Percentiles rank a stretch among this genome's conserved stretches.
These are phyloP conservation scores for Girardinus metallicus DNA, from an alignment of 2,797 vertebrate species.

Conservation along the genomic window DNA sequence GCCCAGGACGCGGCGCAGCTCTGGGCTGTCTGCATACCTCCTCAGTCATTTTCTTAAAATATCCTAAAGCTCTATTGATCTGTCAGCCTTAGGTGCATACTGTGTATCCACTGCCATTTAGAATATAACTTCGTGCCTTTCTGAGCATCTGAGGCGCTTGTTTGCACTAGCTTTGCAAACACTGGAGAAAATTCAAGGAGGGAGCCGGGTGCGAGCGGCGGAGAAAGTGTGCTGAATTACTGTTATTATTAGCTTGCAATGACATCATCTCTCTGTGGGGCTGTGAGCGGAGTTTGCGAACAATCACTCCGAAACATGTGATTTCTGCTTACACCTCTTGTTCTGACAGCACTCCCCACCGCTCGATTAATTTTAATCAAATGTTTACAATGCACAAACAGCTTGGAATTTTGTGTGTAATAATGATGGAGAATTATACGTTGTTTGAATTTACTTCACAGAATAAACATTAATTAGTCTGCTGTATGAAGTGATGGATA, in stretches of 20 bases:
- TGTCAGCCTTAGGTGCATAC: conserved; percentile 55
- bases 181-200: conserved; percentile 33
- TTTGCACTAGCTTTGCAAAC: conserved; percentile 31
- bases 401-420: conserved; percentile 57
- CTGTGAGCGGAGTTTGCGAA: conserved; percentile 41
- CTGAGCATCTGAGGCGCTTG: conserved; percentile 9
- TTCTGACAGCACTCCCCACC: conserved; percentile 57
- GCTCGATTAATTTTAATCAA: conserved; percentile 76
- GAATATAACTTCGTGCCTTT: conserved; percentile 26
- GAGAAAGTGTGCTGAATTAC: conserved; percentile 55
- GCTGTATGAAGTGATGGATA: conserved; percentile 54
- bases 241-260: conserved; percentile 68
- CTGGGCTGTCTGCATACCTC: conserved; percentile 67
- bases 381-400: conserved; percentile 75
- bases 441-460: conserved; percentile 64
- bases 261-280: conserved; percentile 63
- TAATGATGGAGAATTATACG: conserved; percentile 63
- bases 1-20: conserved; percentile 48
- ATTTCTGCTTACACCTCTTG: conserved; percentile 35
- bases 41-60: conserved; percentile 77
- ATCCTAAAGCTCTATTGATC: conserved; percentile 78
- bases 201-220: conserved; percentile 17
- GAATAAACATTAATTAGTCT: conserved; percentile 74
- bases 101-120: conserved; percentile 50
- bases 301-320: conserved; percentile 50